Conservation (phyloP, 2,113 vertebrate genomes). For the Carassius auratus region DNA sequence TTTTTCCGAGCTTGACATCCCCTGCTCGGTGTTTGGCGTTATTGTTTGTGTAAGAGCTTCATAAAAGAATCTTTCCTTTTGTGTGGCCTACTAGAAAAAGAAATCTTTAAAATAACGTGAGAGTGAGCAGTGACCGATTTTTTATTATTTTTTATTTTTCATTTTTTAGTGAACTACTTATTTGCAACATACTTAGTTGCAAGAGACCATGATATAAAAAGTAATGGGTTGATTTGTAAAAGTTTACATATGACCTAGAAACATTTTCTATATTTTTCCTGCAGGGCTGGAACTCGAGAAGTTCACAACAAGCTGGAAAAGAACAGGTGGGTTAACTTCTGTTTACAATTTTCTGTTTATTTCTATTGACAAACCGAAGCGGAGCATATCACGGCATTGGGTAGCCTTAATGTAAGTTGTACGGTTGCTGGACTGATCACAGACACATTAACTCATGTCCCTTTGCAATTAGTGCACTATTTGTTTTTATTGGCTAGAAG, state of each 20-base stretch:
- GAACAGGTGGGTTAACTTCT: conserved; percentile 87
- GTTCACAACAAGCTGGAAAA: conserved; percentile 99
- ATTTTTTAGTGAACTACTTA: background rate
- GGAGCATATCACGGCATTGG: background rate
- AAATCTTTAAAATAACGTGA: background rate
- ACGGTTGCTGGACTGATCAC: background rate
- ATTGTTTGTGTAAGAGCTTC: background rate
- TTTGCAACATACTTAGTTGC: background rate
- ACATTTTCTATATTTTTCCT: conserved; percentile 67
- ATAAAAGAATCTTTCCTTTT: background rate
- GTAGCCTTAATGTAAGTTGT: background rate
- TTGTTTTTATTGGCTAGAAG: conserved; percentile 1
- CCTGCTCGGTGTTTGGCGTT: background rate
- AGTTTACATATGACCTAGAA: conserved; percentile 34
- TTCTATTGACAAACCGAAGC: background rate
- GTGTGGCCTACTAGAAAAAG: background rate
- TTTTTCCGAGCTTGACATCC: background rate
- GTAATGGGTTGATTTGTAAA: conserved; percentile 1
- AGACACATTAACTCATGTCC: background rate
- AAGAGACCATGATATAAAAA: conserved; percentile 4
- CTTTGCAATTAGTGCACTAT: background rate
- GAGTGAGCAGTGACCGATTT: background rate
- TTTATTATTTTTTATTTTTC: no score
- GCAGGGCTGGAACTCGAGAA: conserved; percentile 97
- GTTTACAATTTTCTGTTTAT: conserved; percentile 4